Conservation (phyloP, 2,888 invertebrate species). For the Psylliodes chrysocephalus region DNA sequence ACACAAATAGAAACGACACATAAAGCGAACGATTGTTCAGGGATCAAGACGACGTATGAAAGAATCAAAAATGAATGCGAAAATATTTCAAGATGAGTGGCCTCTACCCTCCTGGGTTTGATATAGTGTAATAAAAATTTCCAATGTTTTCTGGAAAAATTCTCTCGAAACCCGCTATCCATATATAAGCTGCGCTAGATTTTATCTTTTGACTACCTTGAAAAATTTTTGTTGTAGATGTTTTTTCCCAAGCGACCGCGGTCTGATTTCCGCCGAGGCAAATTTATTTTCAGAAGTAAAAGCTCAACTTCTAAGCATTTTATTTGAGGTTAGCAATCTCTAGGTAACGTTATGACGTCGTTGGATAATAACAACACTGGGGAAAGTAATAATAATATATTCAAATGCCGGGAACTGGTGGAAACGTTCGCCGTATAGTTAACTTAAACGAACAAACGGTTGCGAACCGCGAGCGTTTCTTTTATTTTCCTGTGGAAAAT, state of each 20-base stretch:
- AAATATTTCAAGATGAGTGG: constrained; percentile 40
- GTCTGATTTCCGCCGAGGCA: constrained; percentile 61
- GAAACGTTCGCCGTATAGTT: constrained; percentile 1
- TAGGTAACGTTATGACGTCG: constrained; percentile 38
- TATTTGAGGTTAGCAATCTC: constrained; percentile 42
- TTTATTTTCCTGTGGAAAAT: constrained; percentile 6
- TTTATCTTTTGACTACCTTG: constrained; percentile 53
- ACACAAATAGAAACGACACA: constrained; percentile 2
- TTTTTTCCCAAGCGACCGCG: constrained; percentile 54
- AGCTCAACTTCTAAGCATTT: constrained; percentile 43
- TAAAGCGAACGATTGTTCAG: constrained; percentile 4
- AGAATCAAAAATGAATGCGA: constrained; percentile 30
- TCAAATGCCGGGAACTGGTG: constrained; percentile 11
- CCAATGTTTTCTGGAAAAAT: constrained; percentile 44
- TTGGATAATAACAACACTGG: constrained; percentile 11
- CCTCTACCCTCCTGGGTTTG: constrained; percentile 51
- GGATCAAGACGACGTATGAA: constrained; percentile 20
- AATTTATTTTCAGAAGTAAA: constrained; percentile 55
- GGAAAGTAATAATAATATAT: constrained; percentile 24
- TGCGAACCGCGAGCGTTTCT: not conserved
- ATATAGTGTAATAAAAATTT: constrained; percentile 56
- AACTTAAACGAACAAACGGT: constrained; percentile 11
- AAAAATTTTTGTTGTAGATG: constrained; percentile 58
- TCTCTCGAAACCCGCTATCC: constrained; percentile 21
- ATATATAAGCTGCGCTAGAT: constrained; percentile 32